Conservation (phyloP, 2,797 vertebrate species). For the Euthynnus affinis region DNA sequence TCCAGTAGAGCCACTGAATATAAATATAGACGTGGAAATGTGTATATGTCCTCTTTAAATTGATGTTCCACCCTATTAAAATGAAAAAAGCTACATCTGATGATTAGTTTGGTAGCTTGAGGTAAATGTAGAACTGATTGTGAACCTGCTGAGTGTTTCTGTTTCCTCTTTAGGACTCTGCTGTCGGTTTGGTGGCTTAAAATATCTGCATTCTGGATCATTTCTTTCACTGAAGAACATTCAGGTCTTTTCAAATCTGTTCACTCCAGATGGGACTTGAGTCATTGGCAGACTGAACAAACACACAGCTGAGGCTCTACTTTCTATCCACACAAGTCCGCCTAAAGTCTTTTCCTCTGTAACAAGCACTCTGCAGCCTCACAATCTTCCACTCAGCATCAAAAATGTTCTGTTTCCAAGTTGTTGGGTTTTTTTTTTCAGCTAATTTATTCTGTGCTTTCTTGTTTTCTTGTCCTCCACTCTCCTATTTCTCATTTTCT, state of each 20-base stretch:
- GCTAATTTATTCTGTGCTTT: no score
- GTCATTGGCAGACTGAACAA: constrained; percentile 51
- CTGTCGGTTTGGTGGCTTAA: constrained; percentile 15
- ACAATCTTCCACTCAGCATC: not conserved
- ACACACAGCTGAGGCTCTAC: constrained; percentile 50
- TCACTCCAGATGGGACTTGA: constrained; percentile 59
- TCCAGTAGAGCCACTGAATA: no score
- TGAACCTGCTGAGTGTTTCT: not conserved
- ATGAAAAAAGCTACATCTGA: not conserved
- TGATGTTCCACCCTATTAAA: no score
- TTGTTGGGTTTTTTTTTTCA: no score
- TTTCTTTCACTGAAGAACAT: constrained; percentile 25
- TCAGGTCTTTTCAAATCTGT: constrained; percentile 40
- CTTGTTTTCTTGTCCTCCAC: not conserved
- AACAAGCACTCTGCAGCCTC: not conserved
- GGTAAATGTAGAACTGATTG: not conserved
- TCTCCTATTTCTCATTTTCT: not conserved
- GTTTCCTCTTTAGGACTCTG: constrained; percentile 1
- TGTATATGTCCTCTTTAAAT: no score
- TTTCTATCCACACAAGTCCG: constrained; percentile 21
- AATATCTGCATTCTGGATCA: constrained; percentile 45
- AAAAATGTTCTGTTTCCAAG: not conserved
- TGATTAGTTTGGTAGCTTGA: not conserved
- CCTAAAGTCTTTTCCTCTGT: constrained; percentile 15
- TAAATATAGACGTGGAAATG: no score